Evolutionary conservation across 2,888 invertebrate genomes (phyloP).

Genomic region (Oxycera nigricornis): DNA sequence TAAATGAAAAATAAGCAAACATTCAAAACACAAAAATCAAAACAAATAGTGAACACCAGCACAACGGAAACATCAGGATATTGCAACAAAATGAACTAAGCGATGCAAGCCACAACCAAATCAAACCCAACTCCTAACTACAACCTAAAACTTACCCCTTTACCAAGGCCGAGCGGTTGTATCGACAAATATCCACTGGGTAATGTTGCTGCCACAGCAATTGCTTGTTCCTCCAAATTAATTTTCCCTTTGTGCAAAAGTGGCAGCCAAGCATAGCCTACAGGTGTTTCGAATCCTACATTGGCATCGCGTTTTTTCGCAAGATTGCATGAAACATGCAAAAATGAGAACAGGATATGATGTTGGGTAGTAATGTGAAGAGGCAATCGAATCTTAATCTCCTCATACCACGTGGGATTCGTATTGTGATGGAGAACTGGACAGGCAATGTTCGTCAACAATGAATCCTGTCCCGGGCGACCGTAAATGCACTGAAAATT

Average conservation of each 20-base stretch:
- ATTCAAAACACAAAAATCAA: neutral
- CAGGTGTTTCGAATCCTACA: conserved; percentile 74
- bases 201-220: conserved; percentile 87
- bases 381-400: conserved; percentile 90
- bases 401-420: conserved; percentile 90
- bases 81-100: neutral
- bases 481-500: conserved; percentile 75
- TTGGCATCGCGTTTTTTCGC: conserved; percentile 79
- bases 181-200: conserved; percentile 90
- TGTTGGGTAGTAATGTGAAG: conserved; percentile 83
- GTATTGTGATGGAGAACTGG: conserved; percentile 89
- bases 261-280: conserved; percentile 95
- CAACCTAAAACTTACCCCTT: conserved; percentile 73
- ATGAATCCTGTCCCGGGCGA: conserved; percentile 69
- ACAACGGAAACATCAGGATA: neutral
- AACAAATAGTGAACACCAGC: neutral
- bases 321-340: conserved; percentile 93
- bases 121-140: conserved; percentile 8
- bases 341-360: conserved; percentile 93
- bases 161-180: conserved; percentile 87
- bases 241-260: conserved; percentile 84
- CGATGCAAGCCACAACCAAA: neutral
- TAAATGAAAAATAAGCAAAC: neutral
- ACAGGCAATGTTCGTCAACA: conserved; percentile 75
- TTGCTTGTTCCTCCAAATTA: conserved; percentile 78